Percentiles rank a stretch among this genome's conserved stretches.
Evolutionary conservation across 2,888 invertebrate species (phyloP).

Genomic region (Synanthedon tipuliformis): DNA sequence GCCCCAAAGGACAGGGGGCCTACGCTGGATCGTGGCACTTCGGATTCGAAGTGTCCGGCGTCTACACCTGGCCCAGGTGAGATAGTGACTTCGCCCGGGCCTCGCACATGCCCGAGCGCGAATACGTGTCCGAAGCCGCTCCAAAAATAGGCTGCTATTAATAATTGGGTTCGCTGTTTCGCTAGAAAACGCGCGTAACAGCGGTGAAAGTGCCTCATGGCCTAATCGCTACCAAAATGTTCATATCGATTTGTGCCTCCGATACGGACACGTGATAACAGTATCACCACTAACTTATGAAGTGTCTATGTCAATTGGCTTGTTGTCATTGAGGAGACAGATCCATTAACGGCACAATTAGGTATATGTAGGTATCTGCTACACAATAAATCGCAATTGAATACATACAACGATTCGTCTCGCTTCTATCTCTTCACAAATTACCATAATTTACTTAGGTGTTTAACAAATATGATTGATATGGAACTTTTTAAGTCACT

Average conservation of each 20-base stretch:
- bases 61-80: constrained; percentile 98
- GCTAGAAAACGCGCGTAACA: constrained; percentile 70
- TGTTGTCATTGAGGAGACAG: constrained; percentile 34
- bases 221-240: constrained; percentile 54
- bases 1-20: constrained; percentile 97
- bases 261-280: constrained; percentile 52
- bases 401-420: constrained; percentile 17
- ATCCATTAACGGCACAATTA: constrained; percentile 32
- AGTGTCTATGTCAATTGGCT: constrained; percentile 5
- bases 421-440: too few species aligned
- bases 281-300: constrained; percentile 5
- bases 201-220: constrained; percentile 77
- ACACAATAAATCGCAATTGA: constrained; percentile 25
- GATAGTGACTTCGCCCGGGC: constrained; percentile 70
- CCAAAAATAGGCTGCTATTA: constrained; percentile 71
- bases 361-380: constrained; percentile 21
- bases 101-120: constrained; percentile 67
- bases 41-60: constrained; percentile 99
- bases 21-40: constrained; percentile 99
- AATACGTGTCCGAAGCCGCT: constrained; percentile 66
- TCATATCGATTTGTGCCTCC: constrained; percentile 55
- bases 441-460: too few species aligned
- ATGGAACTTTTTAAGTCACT: too few species aligned
- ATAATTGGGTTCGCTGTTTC: constrained; percentile 72
- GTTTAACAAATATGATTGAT: too few species aligned